These are phyloP conservation scores for Dendronephthya gigantea DNA, from an alignment of 64 coral and sea anemone genomes.

Conservation along the genomic window DNA sequence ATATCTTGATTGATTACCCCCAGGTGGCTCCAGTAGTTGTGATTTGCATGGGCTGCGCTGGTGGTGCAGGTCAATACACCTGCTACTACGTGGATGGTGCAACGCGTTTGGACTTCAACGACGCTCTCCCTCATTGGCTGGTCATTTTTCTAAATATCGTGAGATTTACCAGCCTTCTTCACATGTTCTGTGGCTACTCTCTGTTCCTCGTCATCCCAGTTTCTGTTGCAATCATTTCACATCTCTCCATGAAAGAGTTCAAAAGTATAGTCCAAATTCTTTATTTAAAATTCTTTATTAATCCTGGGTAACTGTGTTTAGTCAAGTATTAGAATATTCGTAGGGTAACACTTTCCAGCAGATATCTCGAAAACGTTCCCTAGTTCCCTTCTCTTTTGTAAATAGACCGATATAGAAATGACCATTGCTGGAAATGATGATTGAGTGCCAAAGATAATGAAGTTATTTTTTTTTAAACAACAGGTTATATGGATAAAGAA, in stretches of 20 bases:
- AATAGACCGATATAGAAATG: too few relatives aligned
- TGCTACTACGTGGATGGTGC: slow-evolving; percentile 85
- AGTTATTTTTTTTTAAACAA: too few relatives aligned
- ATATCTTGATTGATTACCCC: neutral
- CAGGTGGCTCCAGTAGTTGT: slow-evolving; percentile 55
- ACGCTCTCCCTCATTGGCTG: slow-evolving; percentile 38
- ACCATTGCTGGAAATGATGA: too few relatives aligned
- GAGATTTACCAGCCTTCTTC: slow-evolving; percentile 60
- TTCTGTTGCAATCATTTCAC: slow-evolving; percentile 62
- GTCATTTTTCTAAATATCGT: slow-evolving; percentile 45
- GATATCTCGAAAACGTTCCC: too few relatives aligned
- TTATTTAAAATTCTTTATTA: neutral
- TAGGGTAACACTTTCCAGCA: too few relatives aligned
- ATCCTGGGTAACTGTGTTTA: neutral
- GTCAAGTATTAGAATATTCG: too few relatives aligned
- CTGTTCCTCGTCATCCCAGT: slow-evolving; percentile 73
- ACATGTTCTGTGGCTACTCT: slow-evolving; percentile 72
- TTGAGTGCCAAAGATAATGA: too few relatives aligned
- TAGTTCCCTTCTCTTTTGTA: too few relatives aligned
- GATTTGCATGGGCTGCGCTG: slow-evolving; percentile 33
- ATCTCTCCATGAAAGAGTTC: slow-evolving; percentile 83
- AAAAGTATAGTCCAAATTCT: slow-evolving; percentile 38
- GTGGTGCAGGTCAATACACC: slow-evolving; percentile 68
- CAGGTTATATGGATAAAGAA: slow-evolving; percentile 65
- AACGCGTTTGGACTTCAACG: slow-evolving; percentile 50